A percentile compares a stretch with the other conserved stretches of the same genome.
These are phyloP conservation scores for Esperia sulphurella DNA, from an alignment of 2,888 invertebrate species.

Conservation along the genomic window DNA sequence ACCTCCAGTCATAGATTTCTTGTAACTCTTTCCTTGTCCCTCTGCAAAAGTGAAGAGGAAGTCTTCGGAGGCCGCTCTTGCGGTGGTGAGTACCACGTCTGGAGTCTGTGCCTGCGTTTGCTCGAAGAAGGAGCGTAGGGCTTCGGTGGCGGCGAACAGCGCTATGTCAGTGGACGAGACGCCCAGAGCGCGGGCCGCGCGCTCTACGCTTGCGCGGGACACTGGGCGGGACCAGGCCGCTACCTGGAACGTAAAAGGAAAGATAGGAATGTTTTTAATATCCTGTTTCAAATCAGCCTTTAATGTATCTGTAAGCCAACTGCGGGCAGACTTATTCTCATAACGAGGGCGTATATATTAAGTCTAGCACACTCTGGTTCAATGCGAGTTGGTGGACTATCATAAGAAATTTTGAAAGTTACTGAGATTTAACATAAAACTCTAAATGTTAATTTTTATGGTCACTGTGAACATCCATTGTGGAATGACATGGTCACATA, in stretches of 20 bases:
- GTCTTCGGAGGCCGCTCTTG: slow-evolving; percentile 79
- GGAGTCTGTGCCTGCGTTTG: slow-evolving; percentile 75
- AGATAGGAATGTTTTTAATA: too few species aligned
- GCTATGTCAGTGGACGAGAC: slow-evolving; percentile 82
- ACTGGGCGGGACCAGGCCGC: slow-evolving; percentile 85
- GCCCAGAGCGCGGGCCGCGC: slow-evolving; percentile 78
- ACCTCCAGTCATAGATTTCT: slow-evolving; percentile 78
- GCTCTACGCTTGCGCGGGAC: slow-evolving; percentile 74
- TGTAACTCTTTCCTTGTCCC: slow-evolving; percentile 64
- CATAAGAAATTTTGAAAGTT: too few species aligned
- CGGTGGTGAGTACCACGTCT: slow-evolving; percentile 80
- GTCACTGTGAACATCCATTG: too few species aligned
- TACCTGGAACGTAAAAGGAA: slow-evolving; percentile 53
- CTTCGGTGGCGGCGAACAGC: slow-evolving; percentile 81
- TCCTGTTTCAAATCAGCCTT: too few species aligned
- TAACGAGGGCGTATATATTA: too few species aligned
- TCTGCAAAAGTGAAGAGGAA: slow-evolving; percentile 74
- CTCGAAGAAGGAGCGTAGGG: slow-evolving; percentile 82
- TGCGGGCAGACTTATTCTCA: too few species aligned
- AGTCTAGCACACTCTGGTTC: too few species aligned
- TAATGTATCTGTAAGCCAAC: too few species aligned
- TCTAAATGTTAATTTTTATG: too few species aligned
- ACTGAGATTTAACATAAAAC: too few species aligned
- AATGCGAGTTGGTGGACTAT: too few species aligned
- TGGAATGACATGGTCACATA: too few species aligned